Base-by-base conservation (phyloP, 1,140 invertebrate species). In the Macrobrachium nipponense region DNA sequence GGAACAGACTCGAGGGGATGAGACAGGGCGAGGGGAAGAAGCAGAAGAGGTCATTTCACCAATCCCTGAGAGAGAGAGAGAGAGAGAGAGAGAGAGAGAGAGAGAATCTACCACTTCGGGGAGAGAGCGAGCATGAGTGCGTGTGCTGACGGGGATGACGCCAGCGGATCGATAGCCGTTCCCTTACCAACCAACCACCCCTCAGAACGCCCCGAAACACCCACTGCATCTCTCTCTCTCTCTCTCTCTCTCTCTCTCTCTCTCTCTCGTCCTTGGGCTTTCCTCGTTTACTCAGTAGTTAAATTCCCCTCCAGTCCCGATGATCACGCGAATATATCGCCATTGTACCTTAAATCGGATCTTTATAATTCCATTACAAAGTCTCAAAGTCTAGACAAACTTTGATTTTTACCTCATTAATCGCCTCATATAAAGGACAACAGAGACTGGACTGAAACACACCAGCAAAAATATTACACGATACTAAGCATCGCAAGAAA, bases 261-360 rank as follows among this genome's bases (percentile, higher is more conserved):
- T 68, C 64, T 51, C 51, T 51, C 51, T 51, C 5, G 51, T 51
- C 51, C 51, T 51, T 51, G 51, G 51, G 51, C 8, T 27, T 68
- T 51, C 64, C 64, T 68, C 64, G n/a, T 68, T 27, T 68, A 20
- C 64, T 12, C 64, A n/a, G 64, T 68, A 68, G n/a, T 27, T 68
- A 27, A 27, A 20, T 68, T 15, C 64, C 15, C 15, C 64, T 27
- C 64, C 64, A 5, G n/a, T 68, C 64, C 15, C 64, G 23, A 68
- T 20, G 7, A 68, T 10, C 64, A 20, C 0, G 64, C 64, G 23
- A n/a, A 27, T n/a, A 27, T 68, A n/a, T 27, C 64, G 5, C 15
- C 64, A 12, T 12, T 51, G 51, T 12, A 51, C 51, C 51, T 51
- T 51, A 8, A 8, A 51, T 51, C 51, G 0, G 27, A 36, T 36